phyloP scores from a whole-genome alignment of 1,140 invertebrate species.

The Yoshiicerus persimilis region DNA sequence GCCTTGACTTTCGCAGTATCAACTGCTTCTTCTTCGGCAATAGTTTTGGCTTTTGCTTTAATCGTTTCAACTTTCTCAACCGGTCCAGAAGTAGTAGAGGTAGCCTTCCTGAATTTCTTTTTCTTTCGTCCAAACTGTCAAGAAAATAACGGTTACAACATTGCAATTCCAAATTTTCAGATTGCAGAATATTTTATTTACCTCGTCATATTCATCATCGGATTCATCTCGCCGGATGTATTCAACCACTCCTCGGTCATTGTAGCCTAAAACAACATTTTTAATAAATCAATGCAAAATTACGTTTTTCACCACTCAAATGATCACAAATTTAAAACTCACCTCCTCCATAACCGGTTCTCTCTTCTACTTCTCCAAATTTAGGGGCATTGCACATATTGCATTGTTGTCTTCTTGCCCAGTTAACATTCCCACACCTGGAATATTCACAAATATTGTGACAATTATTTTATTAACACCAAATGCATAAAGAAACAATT shows the following conservation, averaged over 20 bases:
- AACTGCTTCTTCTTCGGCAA: neutral
- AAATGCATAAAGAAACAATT: neutral
- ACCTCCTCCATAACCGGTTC: constrained; percentile 79
- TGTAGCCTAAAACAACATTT: constrained; percentile 66
- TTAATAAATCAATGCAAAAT: neutral
- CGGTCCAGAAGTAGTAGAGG: neutral
- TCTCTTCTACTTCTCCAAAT: constrained; percentile 83
- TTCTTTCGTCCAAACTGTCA: constrained; percentile 82
- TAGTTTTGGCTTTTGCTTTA: constrained; percentile 44
- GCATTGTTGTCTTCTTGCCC: constrained; percentile 93
- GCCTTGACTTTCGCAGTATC: constrained; percentile 50
- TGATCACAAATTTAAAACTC: neutral
- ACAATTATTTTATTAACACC: neutral
- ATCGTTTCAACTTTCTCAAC: constrained; percentile 39
- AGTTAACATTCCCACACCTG: constrained; percentile 97
- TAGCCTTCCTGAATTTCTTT: constrained; percentile 64
- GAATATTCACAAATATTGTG: constrained; percentile 32
- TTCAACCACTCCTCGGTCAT: constrained; percentile 89
- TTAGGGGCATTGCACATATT: constrained; percentile 99
- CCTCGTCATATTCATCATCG: constrained; percentile 88
- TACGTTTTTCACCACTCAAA: neutral
- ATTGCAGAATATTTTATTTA: too few species aligned
- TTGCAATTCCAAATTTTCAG: too few species aligned
- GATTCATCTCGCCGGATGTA: constrained; percentile 86
- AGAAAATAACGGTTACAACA: constrained; percentile 29